phyloP scores from a whole-genome alignment of 2,888 invertebrate species.

The Microchrysa polita region DNA sequence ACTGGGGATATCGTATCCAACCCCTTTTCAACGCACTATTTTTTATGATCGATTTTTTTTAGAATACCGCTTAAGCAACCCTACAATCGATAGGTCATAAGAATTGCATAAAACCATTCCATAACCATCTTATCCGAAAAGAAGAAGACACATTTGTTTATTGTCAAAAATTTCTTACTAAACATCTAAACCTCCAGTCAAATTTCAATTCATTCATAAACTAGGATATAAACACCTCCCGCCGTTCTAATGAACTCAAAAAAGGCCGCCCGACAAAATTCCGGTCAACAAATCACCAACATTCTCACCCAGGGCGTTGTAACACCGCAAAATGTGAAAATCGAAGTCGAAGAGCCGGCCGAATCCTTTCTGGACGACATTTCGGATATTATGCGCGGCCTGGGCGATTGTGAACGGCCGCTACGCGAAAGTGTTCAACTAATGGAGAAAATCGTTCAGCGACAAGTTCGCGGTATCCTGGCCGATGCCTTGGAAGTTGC shows the following conservation, averaged over 20 bases:
- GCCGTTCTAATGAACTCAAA: slow-evolving; percentile 21
- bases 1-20: too few species aligned
- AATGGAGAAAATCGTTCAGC: slow-evolving; percentile 84
- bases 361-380: slow-evolving; percentile 70
- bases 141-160: too few species aligned
- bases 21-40: too few species aligned
- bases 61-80: too few species aligned
- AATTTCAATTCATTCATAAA: not conserved
- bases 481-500: slow-evolving; percentile 78
- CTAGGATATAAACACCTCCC: slow-evolving; percentile 8
- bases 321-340: slow-evolving; percentile 34
- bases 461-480: slow-evolving; percentile 82
- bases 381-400: slow-evolving; percentile 91
- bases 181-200: not conserved
- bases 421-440: slow-evolving; percentile 82
- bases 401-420: slow-evolving; percentile 87
- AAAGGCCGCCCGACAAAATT: slow-evolving; percentile 31
- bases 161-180: too few species aligned
- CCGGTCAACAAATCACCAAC: slow-evolving; percentile 21
- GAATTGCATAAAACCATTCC: too few species aligned
- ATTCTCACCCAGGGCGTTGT: slow-evolving; percentile 30
- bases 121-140: too few species aligned
- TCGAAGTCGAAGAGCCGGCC: slow-evolving; percentile 55
- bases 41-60: too few species aligned
- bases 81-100: too few species aligned